Percentiles rank a stretch among this genome's conserved stretches.
These are phyloP conservation scores for Cerastis rubricosa DNA, from an alignment of 2,888 invertebrate genomes.

Conservation along the genomic window DNA sequence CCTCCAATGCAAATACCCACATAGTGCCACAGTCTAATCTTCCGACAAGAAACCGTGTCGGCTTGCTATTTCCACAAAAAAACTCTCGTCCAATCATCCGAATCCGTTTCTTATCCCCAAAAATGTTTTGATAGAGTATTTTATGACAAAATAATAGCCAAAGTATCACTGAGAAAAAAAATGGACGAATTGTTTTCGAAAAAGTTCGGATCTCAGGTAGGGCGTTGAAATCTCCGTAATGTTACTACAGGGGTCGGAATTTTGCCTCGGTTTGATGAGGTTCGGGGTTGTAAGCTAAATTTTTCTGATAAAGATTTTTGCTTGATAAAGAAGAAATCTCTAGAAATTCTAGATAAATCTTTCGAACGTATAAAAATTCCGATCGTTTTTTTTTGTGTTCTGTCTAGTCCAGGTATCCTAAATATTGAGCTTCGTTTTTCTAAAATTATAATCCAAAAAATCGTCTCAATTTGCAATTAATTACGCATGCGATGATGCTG, in stretches of 20 bases:
- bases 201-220: constrained; percentile 65
- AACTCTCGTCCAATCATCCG: constrained; percentile 51
- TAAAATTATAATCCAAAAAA: no score
- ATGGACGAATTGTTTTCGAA: constrained; percentile 67
- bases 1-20: constrained; percentile 9
- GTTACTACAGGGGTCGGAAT: constrained; percentile 61
- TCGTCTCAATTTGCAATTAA: no score
- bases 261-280: constrained; percentile 28
- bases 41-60: constrained; percentile 49
- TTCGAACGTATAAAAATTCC: neutral
- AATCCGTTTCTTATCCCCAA: constrained; percentile 58
- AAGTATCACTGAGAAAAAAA: constrained; percentile 66
- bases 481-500: neutral
- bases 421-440: neutral
- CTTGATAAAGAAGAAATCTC: neutral
- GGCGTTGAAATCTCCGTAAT: constrained; percentile 74
- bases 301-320: neutral
- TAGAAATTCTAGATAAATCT: neutral
- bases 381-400: neutral
- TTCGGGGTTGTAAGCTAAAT: neutral
- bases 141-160: constrained; percentile 86
- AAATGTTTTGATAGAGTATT: constrained; percentile 81
- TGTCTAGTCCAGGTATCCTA: neutral
- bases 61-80: constrained; percentile 54
- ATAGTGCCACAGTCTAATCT: neutral